phyloP scores from a whole-genome alignment of 1,140 invertebrate species.

The Ceratosolen fusciceps region DNA sequence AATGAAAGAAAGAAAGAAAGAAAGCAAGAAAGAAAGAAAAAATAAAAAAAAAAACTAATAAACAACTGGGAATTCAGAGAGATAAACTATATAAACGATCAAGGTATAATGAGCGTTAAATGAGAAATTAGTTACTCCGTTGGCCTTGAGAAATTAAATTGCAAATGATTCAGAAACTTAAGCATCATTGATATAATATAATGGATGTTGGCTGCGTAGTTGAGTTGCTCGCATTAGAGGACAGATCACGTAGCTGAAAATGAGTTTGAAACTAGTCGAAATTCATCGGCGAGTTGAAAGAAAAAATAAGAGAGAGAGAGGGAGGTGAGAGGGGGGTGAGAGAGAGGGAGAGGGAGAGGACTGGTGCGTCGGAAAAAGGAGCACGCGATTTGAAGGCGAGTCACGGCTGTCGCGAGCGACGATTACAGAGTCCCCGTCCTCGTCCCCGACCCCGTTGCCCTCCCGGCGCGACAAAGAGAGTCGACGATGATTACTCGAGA shows the following conservation, averaged over 20 bases:
- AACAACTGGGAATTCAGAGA: too few relatives aligned
- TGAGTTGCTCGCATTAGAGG: background rate
- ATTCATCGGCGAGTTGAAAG: background rate
- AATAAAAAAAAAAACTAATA: too few relatives aligned
- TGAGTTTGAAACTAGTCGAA: background rate
- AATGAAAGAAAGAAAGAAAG: too few relatives aligned
- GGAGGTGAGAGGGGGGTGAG: background rate
- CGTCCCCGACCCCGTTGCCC: background rate
- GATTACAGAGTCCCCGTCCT: conserved; percentile 43
- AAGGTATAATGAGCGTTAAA: too few relatives aligned
- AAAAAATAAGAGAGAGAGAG: background rate
- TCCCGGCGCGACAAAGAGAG: background rate
- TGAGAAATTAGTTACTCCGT: background rate
- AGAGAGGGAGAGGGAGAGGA: background rate
- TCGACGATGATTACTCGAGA: background rate
- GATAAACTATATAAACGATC: too few relatives aligned
- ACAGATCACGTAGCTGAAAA: background rate
- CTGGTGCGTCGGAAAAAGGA: conserved; percentile 40
- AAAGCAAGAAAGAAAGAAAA: too few relatives aligned
- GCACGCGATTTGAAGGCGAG: conserved; percentile 47
- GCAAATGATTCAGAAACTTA: background rate
- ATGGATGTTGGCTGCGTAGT: background rate
- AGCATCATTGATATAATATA: background rate
- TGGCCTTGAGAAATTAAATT: background rate
- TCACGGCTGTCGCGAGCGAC: conserved; percentile 46